A percentile compares a stretch with the other conserved stretches of the same genome.
phyloP scores from a whole-genome alignment of 2,888 invertebrate species.

The Andricus curvator region DNA sequence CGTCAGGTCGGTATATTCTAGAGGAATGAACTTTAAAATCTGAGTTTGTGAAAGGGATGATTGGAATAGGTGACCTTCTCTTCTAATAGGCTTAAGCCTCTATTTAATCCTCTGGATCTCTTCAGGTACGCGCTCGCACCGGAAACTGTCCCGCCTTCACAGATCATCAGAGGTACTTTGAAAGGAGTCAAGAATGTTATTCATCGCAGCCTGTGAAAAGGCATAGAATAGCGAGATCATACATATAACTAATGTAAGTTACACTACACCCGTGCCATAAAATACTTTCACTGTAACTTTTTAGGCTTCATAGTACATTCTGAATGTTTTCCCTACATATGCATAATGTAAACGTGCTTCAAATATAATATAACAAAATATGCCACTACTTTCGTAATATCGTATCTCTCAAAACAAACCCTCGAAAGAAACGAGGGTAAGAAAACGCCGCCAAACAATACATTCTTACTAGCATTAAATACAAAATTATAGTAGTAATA shows the following conservation, averaged over 20 bases:
- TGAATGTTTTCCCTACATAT: no score
- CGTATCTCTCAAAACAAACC: no score
- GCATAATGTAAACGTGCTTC: no score
- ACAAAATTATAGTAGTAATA: no score
- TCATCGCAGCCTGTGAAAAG: conserved; percentile 50
- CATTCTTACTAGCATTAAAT: no score
- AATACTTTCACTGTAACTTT: not conserved
- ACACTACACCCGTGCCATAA: not conserved
- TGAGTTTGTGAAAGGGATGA: conserved; percentile 43
- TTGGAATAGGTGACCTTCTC: conserved; percentile 37
- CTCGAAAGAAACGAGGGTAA: no score
- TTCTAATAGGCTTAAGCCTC: conserved; percentile 40
- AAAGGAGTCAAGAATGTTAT: conserved; percentile 57
- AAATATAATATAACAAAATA: no score
- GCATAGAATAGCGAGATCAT: conserved; percentile 45
- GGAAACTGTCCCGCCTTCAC: conserved; percentile 47
- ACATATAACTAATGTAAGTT: not conserved
- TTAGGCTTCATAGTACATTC: not conserved
- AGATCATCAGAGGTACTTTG: conserved; percentile 49
- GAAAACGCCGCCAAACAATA: no score
- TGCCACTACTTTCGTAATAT: not conserved
- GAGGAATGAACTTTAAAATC: conserved; percentile 14
- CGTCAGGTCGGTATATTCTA: not conserved
- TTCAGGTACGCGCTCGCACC: conserved; percentile 40
- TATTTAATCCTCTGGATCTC: conserved; percentile 47